Percentiles rank a stretch among this genome's conserved stretches.
Conservation (phyloP, 2,888 invertebrate species). For the Sussaba pulchella region DNA sequence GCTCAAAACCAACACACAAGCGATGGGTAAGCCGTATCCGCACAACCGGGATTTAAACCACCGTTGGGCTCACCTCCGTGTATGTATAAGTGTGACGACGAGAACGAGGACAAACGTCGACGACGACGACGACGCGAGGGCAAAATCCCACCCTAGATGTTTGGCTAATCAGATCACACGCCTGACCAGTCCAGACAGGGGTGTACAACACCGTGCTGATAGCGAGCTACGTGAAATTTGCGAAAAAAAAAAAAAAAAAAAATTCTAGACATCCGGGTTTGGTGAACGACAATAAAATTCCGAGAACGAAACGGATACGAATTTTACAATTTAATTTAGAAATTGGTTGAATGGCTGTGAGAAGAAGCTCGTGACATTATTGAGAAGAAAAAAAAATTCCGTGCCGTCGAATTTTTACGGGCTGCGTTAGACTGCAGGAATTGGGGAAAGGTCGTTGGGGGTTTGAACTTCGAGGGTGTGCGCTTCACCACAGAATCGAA, state of each 20-base stretch:
- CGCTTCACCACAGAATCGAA: background rate
- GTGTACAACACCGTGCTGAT: constrained; percentile 77
- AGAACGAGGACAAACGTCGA: constrained; percentile 44
- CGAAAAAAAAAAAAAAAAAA: constrained; percentile 47
- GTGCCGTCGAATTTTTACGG: background rate
- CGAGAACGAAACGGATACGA: too few relatives aligned
- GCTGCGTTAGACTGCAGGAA: background rate
- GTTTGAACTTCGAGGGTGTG: constrained; percentile 5
- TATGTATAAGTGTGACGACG: constrained; percentile 17
- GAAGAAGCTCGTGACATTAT: too few relatives aligned
- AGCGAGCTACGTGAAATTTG: constrained; percentile 70
- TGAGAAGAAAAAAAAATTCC: background rate
- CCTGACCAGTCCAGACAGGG: constrained; percentile 76
- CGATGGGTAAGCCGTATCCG: too few relatives aligned
- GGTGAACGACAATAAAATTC: background rate
- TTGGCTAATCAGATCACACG: constrained; percentile 82
- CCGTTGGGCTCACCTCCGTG: constrained; percentile 25
- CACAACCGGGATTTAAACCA: background rate
- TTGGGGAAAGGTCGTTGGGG: background rate
- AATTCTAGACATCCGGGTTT: too few relatives aligned
- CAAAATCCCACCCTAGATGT: constrained; percentile 80
- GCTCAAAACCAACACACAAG: background rate
- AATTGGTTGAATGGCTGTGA: too few relatives aligned
- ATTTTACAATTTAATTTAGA: too few relatives aligned
- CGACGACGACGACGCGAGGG: constrained; percentile 77